Evolutionary conservation across 2,113 vertebrate species (phyloP).

Genomic region (Phrynocephalus versicolor): DNA sequence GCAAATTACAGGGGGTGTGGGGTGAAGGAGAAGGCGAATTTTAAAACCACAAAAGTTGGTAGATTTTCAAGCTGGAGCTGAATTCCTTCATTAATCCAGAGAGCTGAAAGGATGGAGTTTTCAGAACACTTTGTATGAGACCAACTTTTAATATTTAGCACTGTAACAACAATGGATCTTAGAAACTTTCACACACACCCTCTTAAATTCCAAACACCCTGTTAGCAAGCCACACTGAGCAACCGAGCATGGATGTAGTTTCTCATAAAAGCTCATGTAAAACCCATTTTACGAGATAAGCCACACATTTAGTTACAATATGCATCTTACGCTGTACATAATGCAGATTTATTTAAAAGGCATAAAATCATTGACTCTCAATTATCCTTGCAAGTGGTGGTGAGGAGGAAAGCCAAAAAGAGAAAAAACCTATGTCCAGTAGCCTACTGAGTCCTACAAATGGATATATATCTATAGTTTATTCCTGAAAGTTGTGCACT

Average conservation of each 20-base stretch:
- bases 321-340: conserved; percentile 17
- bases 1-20: conserved; percentile 41
- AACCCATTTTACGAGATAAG: background rate
- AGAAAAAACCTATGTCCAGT: background rate
- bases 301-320: conserved; percentile 15
- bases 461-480: background rate
- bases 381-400: background rate
- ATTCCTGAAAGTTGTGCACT: conserved; percentile 10
- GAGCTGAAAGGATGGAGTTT: background rate
- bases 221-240: conserved; percentile 4
- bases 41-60: conserved; percentile 5
- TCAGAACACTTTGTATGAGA: conserved; percentile 6
- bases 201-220: conserved; percentile 6
- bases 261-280: background rate
- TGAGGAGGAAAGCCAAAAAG: no score
- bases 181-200: background rate
- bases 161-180: background rate
- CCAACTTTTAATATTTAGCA: conserved; percentile 16
- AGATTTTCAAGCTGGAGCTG: conserved; percentile 17
- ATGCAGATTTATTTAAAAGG: conserved; percentile 17
- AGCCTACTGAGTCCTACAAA: conserved; percentile 13
- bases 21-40: conserved; percentile 9
- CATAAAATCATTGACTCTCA: background rate
- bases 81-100: conserved; percentile 22
- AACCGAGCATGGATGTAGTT: conserved; percentile 29